A percentile compares a stretch with the other conserved stretches of the same genome.
phyloP scores from a whole-genome alignment of 2,797 vertebrate genomes.

The Acanthiza pusilla region DNA sequence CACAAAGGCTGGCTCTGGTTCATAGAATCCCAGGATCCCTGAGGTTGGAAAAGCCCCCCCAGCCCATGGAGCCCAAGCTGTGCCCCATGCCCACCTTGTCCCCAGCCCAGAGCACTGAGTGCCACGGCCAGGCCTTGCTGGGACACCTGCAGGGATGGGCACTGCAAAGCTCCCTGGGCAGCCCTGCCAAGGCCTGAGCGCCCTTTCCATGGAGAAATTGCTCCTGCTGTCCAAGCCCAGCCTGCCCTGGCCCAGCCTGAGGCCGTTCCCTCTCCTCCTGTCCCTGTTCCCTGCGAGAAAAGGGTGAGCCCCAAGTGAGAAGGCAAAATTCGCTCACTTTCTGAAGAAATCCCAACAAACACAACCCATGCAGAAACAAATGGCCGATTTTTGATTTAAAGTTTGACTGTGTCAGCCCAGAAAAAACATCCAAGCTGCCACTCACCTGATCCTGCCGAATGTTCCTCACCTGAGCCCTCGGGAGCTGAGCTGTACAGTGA shows the following conservation, averaged over 20 bases:
- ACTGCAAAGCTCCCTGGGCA: not conserved
- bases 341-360: not conserved
- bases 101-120: not conserved
- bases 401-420: not conserved
- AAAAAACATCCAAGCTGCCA: not conserved
- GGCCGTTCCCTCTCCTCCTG: not conserved
- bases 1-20: not conserved
- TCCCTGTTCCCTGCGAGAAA: not conserved
- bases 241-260: not conserved
- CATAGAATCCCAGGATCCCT: not conserved
- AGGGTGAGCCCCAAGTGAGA: no score
- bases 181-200: accelerated
- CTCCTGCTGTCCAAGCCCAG: not conserved
- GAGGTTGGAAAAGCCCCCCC: accelerated
- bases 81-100: accelerated
- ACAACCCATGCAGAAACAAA: not conserved
- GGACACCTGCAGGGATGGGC: not conserved
- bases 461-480: not conserved
- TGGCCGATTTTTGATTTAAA: not conserved
- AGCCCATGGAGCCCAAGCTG: not conserved
- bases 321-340: not conserved
- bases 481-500: not conserved
- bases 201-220: accelerated
- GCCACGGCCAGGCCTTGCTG: not conserved
- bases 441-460: not conserved